These are phyloP conservation scores for Bombylius major DNA, from an alignment of 2,888 invertebrate species.

Conservation along the genomic window DNA sequence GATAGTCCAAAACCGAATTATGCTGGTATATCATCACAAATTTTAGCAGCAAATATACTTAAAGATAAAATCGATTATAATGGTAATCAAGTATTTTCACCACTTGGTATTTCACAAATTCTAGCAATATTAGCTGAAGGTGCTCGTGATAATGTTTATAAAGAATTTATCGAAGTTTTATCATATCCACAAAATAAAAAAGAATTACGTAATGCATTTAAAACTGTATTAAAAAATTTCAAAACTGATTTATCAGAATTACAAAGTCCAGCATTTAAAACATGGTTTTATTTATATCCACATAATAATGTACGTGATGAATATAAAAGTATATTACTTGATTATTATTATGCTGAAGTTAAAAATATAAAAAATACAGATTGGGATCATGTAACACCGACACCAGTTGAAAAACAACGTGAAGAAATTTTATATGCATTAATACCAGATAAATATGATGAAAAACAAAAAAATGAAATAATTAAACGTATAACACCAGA, in stretches of 20 bases:
- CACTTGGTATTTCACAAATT: slow-evolving; percentile 49
- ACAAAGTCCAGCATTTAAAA: slow-evolving; percentile 46
- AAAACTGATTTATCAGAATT: slow-evolving; percentile 18
- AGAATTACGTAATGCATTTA: slow-evolving; percentile 23
- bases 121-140: slow-evolving; percentile 52
- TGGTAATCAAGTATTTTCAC: slow-evolving; percentile 49
- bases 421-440: too few species aligned
- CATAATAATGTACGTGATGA: slow-evolving; percentile 49
- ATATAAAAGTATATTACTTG: slow-evolving; percentile 44
- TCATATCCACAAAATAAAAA: slow-evolving; percentile 41
- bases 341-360: slow-evolving; percentile 49
- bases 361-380: slow-evolving; percentile 31
- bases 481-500: too few species aligned
- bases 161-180: slow-evolving; percentile 44
- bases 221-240: slow-evolving; percentile 23
- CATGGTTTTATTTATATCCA: slow-evolving; percentile 54
- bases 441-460: too few species aligned
- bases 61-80: slow-evolving; percentile 32
- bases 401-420: too few species aligned
- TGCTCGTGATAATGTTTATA: slow-evolving; percentile 45
- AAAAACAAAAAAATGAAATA: too few species aligned
- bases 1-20: slow-evolving; percentile 12
- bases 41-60: slow-evolving; percentile 29
- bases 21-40: slow-evolving; percentile 29
- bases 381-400: too few species aligned